Conservation (phyloP, 1,140 invertebrate genomes). For the Eciton burchellii region DNA sequence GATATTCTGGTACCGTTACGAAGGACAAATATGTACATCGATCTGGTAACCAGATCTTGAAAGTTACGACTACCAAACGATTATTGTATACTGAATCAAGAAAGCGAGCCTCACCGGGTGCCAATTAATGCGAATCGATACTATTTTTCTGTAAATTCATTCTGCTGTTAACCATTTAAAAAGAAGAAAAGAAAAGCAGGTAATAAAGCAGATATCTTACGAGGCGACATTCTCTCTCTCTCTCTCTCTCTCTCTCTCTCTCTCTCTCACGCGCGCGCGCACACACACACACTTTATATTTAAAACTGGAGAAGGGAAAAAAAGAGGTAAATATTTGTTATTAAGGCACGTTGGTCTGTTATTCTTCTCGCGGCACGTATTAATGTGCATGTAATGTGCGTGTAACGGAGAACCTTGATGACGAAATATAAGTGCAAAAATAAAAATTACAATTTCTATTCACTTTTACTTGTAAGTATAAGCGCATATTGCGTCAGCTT, state of each 20-base stretch:
- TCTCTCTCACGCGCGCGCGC: too few species aligned
- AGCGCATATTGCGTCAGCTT: constrained; percentile 30
- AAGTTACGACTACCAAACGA: constrained; percentile 27
- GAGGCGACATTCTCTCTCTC: too few species aligned
- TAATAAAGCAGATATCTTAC: constrained; percentile 11
- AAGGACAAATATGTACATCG: constrained; percentile 12
- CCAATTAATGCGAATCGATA: not conserved
- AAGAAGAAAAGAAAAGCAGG: constrained; percentile 3
- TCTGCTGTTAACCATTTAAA: not conserved
- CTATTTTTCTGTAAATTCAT: not conserved
- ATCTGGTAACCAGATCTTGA: constrained; percentile 56
- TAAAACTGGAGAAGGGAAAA: not conserved
- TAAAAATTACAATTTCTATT: constrained; percentile 29
- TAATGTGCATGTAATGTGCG: constrained; percentile 6
- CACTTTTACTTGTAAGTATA: constrained; percentile 23
- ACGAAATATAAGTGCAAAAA: not conserved
- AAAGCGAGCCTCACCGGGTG: not conserved
- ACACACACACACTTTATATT: too few species aligned
- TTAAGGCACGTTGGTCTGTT: too few species aligned
- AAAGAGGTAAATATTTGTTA: not conserved
- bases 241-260: too few species aligned
- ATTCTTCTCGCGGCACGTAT: not conserved
- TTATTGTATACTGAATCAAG: constrained; percentile 41
- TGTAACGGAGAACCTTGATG: constrained; percentile 1
- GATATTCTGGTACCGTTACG: constrained; percentile 68